A percentile compares a stretch with the other conserved stretches of the same genome.
These are phyloP conservation scores for Cyaniris semiargus DNA, from an alignment of 2,888 invertebrate genomes.

Conservation along the genomic window DNA sequence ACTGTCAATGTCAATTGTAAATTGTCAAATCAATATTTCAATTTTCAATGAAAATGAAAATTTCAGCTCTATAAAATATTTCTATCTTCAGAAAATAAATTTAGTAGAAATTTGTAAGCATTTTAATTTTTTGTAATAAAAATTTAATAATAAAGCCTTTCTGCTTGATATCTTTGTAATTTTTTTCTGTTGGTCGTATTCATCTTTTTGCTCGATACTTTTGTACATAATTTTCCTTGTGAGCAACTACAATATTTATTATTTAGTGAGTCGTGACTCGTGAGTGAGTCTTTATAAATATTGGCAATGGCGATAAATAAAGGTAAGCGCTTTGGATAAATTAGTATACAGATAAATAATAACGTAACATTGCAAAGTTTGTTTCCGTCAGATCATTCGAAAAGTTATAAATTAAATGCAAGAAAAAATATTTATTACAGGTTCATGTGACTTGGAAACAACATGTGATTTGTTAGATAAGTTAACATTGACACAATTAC, in stretches of 20 bases:
- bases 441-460: constrained; percentile 49
- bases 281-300: background rate
- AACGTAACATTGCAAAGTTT: background rate
- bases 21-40: too few relatives aligned
- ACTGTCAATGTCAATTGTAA: too few relatives aligned
- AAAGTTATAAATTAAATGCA: background rate
- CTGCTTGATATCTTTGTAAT: too few relatives aligned
- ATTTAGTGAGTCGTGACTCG: background rate
- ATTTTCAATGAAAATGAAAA: too few relatives aligned
- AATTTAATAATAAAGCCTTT: too few relatives aligned
- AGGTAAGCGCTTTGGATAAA: background rate
- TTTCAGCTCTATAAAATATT: too few relatives aligned
- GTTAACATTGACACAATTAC: constrained; percentile 84
- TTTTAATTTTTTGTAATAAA: too few relatives aligned
- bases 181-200: too few relatives aligned
- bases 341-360: background rate
- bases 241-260: too few relatives aligned
- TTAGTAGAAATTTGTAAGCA: too few relatives aligned
- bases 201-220: too few relatives aligned
- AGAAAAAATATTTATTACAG: constrained; percentile 36
- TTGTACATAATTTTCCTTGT: background rate
- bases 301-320: background rate
- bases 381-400: background rate
- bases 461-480: constrained; percentile 84
- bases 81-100: too few relatives aligned